A percentile compares a stretch with the other conserved stretches of the same genome.
These are phyloP conservation scores for Tyria jacobaeae DNA, from an alignment of 2,888 invertebrate species.

Conservation along the genomic window DNA sequence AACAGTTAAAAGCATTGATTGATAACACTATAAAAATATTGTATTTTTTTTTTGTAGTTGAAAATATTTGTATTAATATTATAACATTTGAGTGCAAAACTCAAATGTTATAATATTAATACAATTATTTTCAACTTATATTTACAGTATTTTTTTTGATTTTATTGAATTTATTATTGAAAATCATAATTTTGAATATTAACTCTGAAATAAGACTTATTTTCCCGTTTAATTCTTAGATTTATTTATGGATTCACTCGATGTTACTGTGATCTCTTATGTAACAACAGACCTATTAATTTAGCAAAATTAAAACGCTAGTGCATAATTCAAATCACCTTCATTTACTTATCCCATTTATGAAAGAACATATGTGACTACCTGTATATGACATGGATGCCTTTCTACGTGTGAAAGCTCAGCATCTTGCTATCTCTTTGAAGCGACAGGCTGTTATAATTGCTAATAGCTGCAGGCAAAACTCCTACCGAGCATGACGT, in stretches of 20 bases:
- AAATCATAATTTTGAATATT: not conserved
- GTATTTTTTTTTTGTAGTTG: too few species aligned
- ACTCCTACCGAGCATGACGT: conserved; percentile 42
- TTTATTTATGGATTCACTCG: too few species aligned
- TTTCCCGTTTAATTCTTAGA: too few species aligned
- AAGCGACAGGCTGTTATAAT: conserved; percentile 76
- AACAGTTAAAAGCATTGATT: not conserved
- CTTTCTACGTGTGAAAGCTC: conserved; percentile 61
- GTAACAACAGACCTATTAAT: too few species aligned
- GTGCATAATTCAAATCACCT: not conserved
- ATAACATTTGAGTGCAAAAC: too few species aligned
- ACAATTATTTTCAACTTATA: too few species aligned
- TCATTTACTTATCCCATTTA: conserved; percentile 7
- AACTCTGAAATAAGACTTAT: too few species aligned
- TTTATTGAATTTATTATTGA: not conserved
- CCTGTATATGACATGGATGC: conserved; percentile 50
- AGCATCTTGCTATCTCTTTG: conserved; percentile 70
- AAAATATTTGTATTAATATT: too few species aligned
- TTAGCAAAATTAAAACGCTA: not conserved
- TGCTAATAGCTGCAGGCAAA: conserved; percentile 79
- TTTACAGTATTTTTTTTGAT: not conserved
- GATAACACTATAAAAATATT: too few species aligned
- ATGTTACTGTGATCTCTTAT: too few species aligned
- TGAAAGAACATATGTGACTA: conserved; percentile 47
- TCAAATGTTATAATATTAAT: too few species aligned